Conservation (phyloP, 2,888 invertebrate genomes). For the Labia minor region DNA sequence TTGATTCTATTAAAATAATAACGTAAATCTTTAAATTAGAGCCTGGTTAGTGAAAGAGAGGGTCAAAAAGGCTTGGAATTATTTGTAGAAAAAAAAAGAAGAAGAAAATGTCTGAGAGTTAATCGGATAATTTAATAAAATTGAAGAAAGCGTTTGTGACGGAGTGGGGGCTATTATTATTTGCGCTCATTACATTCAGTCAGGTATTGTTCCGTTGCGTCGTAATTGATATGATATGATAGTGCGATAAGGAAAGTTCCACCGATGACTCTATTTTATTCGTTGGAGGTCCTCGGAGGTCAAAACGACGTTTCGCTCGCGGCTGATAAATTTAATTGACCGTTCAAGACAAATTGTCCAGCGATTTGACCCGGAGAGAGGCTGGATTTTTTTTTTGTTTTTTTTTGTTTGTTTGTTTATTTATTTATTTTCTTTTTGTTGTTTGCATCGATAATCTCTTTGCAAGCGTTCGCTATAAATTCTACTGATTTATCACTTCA, state of each 20-base stretch:
- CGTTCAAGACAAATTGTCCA: not conserved
- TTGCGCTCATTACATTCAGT: not conserved
- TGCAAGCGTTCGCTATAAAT: constrained; percentile 2
- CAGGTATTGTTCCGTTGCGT: not conserved
- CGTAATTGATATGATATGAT: constrained; percentile 13
- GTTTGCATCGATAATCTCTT: constrained; percentile 8
- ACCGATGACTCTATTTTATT: not conserved
- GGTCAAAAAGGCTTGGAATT: no score
- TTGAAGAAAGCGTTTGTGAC: not conserved
- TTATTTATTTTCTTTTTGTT: not conserved
- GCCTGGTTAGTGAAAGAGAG: no score
- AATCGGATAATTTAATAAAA: constrained; percentile 8
- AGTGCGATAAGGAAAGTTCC: not conserved
- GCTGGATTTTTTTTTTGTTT: not conserved
- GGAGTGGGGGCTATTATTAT: not conserved
- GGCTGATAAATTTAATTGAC: constrained; percentile 13
- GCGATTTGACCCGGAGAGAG: not conserved
- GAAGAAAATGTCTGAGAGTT: not conserved
- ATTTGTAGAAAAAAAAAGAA: no score
- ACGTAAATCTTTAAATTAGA: no score
- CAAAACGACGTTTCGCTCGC: constrained; percentile 3
- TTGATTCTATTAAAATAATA: no score
- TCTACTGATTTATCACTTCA: constrained; percentile 6
- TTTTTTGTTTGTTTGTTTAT: no score
- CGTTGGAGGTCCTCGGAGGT: not conserved